These are phyloP conservation scores for Melanostoma mellinum DNA, from an alignment of 2,888 invertebrate genomes.

Conservation along the genomic window DNA sequence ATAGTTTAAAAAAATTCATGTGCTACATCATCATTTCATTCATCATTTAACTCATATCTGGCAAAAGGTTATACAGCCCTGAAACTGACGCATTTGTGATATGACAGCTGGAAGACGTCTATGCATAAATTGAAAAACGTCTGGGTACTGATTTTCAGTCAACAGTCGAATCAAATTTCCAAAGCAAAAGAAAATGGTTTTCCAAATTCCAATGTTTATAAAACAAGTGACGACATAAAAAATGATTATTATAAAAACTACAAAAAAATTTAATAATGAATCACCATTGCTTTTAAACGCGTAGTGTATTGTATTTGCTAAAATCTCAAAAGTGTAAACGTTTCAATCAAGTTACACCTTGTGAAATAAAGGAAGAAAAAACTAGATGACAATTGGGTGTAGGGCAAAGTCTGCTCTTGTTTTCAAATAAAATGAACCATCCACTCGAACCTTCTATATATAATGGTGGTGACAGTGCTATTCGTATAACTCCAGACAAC, in stretches of 20 bases:
- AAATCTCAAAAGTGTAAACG: conserved; percentile 18
- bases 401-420: conserved; percentile 59
- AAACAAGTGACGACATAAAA: conserved; percentile 56
- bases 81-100: conserved; percentile 4
- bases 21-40: too few relatives aligned
- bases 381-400: conserved; percentile 43
- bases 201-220: conserved; percentile 50
- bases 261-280: conserved; percentile 9
- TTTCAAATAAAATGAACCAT: conserved; percentile 53
- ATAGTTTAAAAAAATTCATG: too few relatives aligned
- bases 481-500: conserved; percentile 44
- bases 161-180: conserved; percentile 33
- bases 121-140: background rate
- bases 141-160: conserved; percentile 35
- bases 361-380: conserved; percentile 14
- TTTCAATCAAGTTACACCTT: background rate
- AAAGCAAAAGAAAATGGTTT: conserved; percentile 58
- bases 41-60: too few relatives aligned
- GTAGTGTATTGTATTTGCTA: conserved; percentile 12
- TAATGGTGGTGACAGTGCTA: conserved; percentile 45
- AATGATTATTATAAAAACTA: conserved; percentile 14
- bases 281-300: conserved; percentile 13
- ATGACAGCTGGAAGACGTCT: background rate
- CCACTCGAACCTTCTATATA: conserved; percentile 59
- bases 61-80: background rate